A percentile compares a stretch with the other conserved stretches of the same genome.
Evolutionary conservation across 2,888 invertebrate species (phyloP).

Genomic region (Agrilus cyanescens): DNA sequence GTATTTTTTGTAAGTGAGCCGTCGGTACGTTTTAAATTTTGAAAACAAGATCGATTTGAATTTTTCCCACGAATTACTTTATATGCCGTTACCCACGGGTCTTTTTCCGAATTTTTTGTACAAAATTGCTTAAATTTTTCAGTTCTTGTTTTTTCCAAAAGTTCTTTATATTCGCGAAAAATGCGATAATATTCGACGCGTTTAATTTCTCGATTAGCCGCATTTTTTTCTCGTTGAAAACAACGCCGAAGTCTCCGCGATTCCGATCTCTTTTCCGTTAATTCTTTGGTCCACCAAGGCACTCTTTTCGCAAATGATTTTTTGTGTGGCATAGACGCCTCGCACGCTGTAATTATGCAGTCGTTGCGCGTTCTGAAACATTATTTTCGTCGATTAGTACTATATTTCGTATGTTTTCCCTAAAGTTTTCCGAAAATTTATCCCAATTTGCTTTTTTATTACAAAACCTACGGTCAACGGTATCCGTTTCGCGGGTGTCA

Average conservation of each 20-base stretch:
- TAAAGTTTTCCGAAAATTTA: no score
- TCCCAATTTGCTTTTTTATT: no score
- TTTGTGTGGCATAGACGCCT: slow-evolving; percentile 4
- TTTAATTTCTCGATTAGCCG: no score
- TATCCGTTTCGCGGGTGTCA: no score
- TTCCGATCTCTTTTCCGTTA: slow-evolving; percentile 3
- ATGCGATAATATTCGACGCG: no score
- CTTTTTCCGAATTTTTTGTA: slow-evolving; percentile 1
- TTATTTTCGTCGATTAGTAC: no score
- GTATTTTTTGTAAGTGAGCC: slow-evolving; percentile 1
- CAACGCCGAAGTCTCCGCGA: slow-evolving; percentile 1
- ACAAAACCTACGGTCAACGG: no score
- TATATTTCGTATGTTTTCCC: no score
- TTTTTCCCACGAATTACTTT: slow-evolving; percentile 1
- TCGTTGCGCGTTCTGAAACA: background rate
- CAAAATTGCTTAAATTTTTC: slow-evolving; percentile 9
- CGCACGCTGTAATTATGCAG: slow-evolving; percentile 3
- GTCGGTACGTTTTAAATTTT: background rate
- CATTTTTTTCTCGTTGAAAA: background rate
- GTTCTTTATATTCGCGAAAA: no score
- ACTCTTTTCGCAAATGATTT: slow-evolving; percentile 4
- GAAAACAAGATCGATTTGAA: background rate
- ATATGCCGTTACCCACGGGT: slow-evolving; percentile 11
- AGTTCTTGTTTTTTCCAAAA: background rate
- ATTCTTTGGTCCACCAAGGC: slow-evolving; percentile 11